Percentiles rank a stretch among this genome's conserved stretches.
Evolutionary conservation across 2,888 invertebrate genomes (phyloP).

Genomic region (Ophion ventricosus): DNA sequence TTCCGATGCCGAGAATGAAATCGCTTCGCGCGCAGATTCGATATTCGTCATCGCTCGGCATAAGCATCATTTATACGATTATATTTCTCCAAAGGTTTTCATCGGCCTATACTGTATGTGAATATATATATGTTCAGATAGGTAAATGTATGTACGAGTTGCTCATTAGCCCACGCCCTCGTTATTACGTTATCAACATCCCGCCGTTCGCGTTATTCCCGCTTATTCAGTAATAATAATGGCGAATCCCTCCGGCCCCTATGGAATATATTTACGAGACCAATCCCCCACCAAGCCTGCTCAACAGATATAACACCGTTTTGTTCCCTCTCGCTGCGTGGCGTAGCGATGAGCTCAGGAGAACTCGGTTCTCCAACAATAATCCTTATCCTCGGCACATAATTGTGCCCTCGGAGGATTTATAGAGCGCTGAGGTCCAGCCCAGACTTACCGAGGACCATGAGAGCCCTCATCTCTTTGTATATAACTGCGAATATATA

Average conservation of each 20-base stretch:
- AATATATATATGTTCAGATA: slow-evolving; percentile 7
- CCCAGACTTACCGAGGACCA: slow-evolving; percentile 69
- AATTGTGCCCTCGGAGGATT: slow-evolving; percentile 82
- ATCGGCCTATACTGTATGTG: slow-evolving; percentile 20
- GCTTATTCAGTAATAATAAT: slow-evolving; percentile 57
- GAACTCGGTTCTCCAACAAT: slow-evolving; percentile 76
- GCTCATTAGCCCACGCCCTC: slow-evolving; percentile 80
- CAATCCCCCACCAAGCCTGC: slow-evolving; percentile 67
- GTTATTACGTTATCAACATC: slow-evolving; percentile 81
- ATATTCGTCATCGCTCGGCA: slow-evolving; percentile 9
- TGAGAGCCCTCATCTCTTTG: slow-evolving; percentile 53
- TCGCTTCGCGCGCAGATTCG: slow-evolving; percentile 1
- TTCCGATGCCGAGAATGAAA: slow-evolving; percentile 3
- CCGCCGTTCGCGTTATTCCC: slow-evolving; percentile 55
- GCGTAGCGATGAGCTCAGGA: slow-evolving; percentile 34
- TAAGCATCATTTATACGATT: slow-evolving; percentile 44
- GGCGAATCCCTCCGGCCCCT: slow-evolving; percentile 57
- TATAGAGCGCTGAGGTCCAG: slow-evolving; percentile 76
- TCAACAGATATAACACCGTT: slow-evolving; percentile 24
- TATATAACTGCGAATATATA: neutral
- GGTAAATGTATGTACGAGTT: slow-evolving; percentile 60
- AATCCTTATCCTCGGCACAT: slow-evolving; percentile 81
- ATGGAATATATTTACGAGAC: slow-evolving; percentile 76
- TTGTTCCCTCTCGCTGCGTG: slow-evolving; percentile 34
- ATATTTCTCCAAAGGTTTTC: slow-evolving; percentile 49